Evolutionary conservation across 2,888 invertebrate species (phyloP), one percentile per base, ranked within the genome.

Genomic region (Sarcophaga rosellei): DNA sequence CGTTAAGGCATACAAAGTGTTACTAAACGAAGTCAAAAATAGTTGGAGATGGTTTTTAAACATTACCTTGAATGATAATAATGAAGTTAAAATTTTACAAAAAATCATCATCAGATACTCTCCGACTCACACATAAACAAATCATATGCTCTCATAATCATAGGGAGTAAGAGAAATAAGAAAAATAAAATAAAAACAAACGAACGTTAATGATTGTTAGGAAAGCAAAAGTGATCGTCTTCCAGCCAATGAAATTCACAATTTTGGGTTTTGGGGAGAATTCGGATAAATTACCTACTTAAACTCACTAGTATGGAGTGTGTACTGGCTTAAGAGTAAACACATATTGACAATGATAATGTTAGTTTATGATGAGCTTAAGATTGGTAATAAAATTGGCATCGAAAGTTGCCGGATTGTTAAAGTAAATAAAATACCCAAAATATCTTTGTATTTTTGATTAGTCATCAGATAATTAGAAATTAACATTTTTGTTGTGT

Each of bases 211-310:
- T 79, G 53, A 77, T 4, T 15, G n/a, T 68, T 74, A 84, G 90
- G 91, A 91, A 91, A 92, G 89, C 89, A 91, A 92, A 91, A 91
- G 91, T 91, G 91, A 91, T 91, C 92, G 89, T 90, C 88, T 90
- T 90, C 90, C 89, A 89, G 86, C 57, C 62, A 89, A 90, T 89
- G 89, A 89, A 89, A 88, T 87, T 84, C 88, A 88, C 87, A 88
- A 76, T 72, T 63, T 80, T 62, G 65, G 78, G 45, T 63, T 80
- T 62, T 69, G 78, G 45, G 12, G 17, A 53, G 17, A 53, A 53
- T 15, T 15, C 12, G 15, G 53, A 53, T 15, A 17, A 53, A 15
- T 17, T 53, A 15, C 17, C 17, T 53, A 4, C 17, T 53, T 53
- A 15, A 17, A 15, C 17, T 4, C 17, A 53, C 53, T 17, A 10